A percentile compares a stretch with the other conserved stretches of the same genome.
Conservation (phyloP, 2,113 vertebrate genomes). For the Zosterops hypoxanthus region DNA sequence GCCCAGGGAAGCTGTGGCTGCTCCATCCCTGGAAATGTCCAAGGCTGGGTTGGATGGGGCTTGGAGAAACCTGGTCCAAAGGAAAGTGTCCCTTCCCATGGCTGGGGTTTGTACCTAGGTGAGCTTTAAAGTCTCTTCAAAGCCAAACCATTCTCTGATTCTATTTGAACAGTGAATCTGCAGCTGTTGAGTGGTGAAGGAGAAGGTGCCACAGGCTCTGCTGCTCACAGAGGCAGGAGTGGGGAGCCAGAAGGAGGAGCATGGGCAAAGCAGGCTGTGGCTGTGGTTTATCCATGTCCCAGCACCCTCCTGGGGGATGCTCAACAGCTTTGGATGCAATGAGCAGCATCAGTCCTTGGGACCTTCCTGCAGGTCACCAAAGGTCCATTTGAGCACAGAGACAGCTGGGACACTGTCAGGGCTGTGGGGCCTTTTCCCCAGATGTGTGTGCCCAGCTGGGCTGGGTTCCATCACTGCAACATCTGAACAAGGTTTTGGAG, state of each 20-base stretch:
- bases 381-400: not conserved
- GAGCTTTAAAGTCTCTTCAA: not conserved
- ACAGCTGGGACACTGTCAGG: not conserved
- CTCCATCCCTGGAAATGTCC: not conserved
- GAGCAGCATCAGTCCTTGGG: not conserved
- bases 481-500: not conserved
- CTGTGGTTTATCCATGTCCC: not conserved
- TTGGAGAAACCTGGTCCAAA: rapidly evolving
- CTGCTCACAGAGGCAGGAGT: not conserved
- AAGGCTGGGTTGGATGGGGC: rapidly evolving
- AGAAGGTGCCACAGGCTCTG: not conserved
- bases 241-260: not conserved
- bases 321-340: not conserved
- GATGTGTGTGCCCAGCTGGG: not conserved
- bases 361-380: not conserved
- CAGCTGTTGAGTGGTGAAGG: not conserved
- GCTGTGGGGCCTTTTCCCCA: not conserved
- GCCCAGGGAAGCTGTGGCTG: not conserved
- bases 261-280: not conserved
- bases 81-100: not conserved
- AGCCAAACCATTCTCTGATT: not conserved
- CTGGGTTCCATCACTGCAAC: not conserved
- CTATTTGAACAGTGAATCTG: not conserved
- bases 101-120: not conserved
- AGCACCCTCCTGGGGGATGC: not conserved